Base-by-base conservation (phyloP, 1,140 invertebrate genomes). In the Drosophila albomicans region DNA sequence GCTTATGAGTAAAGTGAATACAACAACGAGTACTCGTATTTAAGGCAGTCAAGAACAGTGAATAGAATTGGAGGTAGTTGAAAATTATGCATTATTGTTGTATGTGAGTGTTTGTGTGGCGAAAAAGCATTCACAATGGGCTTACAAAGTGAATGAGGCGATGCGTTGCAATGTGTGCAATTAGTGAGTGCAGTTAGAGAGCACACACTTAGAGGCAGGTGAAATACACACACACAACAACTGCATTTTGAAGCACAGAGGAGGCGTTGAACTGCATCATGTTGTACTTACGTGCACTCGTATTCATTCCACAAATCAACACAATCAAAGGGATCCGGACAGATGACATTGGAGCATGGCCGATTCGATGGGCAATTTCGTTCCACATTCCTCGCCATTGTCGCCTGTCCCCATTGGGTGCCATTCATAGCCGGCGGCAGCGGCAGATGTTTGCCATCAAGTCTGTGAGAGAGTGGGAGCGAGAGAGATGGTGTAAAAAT, bases 221-320 rank as follows among this genome's bases (percentile, higher is more conserved):
- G 28, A 51, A 51, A 52, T 30, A 28, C 51, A 52, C 25, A 11
- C n/a, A 32, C 30, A 30, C 49, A 30, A 52, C 51, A 30, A 3
- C 13, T 7, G 30, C 51, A 35, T 5, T 13, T 52, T 32, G 20
- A 28, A 32, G 3, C 30, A 38, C 30, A 38, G 38, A 35, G 4
- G 30, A 66, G 15, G 72, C 38, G 64, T 68, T 70, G 43, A 10
- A 8, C 43, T 56, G 72, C 30, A 52, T 64, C 57, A 32, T 3
- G 3, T 25, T 56, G 49, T 69, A 93, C 93, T 93, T 93, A 96
- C 95, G 94, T 94, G 94, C 95, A 96, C 82, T 96, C 95, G 78
- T 95, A 94, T 74, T 94, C 93, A 88, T 93, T 94, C 95, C 95
- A 96, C 41, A 96, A 91, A 91, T 96, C 95, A 43, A 94, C 93